Percentiles rank a stretch among this genome's conserved stretches.
These are phyloP conservation scores for Fistularia commersonii DNA, from an alignment of 2,797 vertebrate genomes.

Conservation along the genomic window DNA sequence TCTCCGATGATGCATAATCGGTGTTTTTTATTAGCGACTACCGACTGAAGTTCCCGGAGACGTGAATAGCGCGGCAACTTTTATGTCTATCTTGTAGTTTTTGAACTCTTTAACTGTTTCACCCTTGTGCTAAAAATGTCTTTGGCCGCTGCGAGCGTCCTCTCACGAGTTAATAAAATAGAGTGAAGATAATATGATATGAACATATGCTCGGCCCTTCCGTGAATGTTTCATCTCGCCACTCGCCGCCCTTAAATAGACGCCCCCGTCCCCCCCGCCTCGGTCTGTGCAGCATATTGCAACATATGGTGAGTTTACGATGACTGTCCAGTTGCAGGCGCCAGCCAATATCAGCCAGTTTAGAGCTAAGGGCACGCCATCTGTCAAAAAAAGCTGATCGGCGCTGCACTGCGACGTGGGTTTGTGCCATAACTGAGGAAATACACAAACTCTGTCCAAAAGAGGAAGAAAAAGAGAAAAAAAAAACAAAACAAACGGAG, in stretches of 20 bases:
- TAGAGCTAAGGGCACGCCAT: conserved; percentile 64
- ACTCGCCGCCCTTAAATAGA: conserved; percentile 51
- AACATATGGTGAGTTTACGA: conserved; percentile 69
- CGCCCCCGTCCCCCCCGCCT: conserved; percentile 26
- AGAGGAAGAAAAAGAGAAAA: conserved; percentile 2
- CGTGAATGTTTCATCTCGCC: conserved; percentile 46
- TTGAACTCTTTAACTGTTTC: conserved; percentile 1
- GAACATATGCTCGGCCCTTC: conserved; percentile 56
- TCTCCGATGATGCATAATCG: too few relatives aligned
- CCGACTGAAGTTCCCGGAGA: too few relatives aligned
- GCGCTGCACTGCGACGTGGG: conserved; percentile 34
- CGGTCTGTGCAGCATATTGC: conserved; percentile 66
- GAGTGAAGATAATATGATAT: conserved; percentile 37
- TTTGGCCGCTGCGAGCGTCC: conserved; percentile 9
- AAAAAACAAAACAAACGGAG: background rate
- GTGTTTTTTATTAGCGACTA: too few relatives aligned
- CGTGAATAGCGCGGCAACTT: too few relatives aligned
- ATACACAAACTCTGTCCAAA: conserved; percentile 9
- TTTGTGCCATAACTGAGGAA: conserved; percentile 29
- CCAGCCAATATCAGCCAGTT: conserved; percentile 60
- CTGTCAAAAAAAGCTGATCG: conserved; percentile 59
- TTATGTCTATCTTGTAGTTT: too few relatives aligned
- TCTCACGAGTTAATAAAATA: conserved; percentile 27
- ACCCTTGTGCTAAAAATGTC: conserved; percentile 11
- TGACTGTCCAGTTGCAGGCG: conserved; percentile 58